phyloP scores from a whole-genome alignment of 2,797 vertebrate genomes.

The Lepilemur septentrionalis region DNA sequence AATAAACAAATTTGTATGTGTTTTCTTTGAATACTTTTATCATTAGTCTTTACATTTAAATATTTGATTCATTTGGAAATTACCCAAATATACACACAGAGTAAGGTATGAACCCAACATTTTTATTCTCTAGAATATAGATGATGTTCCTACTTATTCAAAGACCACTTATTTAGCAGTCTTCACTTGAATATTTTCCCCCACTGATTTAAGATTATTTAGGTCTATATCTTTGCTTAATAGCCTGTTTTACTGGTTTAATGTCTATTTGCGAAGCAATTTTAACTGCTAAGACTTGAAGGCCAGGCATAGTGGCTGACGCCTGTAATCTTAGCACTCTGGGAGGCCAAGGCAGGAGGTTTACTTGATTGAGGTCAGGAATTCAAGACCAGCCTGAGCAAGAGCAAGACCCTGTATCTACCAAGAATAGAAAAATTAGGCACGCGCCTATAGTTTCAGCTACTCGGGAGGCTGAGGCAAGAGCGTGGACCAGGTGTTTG shows the following conservation, averaged over 20 bases:
- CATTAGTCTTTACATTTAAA: constrained; percentile 18
- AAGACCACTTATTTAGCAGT: background rate
- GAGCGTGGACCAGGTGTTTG: no score
- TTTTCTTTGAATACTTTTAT: constrained; percentile 2
- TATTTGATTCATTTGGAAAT: constrained; percentile 1
- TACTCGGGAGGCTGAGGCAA: no score
- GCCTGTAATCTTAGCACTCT: no score
- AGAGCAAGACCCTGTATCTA: no score
- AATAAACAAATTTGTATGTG: background rate
- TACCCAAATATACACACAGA: background rate
- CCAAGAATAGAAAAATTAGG: no score
- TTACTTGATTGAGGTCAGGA: no score
- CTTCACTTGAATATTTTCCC: background rate
- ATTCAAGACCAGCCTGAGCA: no score
- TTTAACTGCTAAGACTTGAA: constrained; percentile 13
- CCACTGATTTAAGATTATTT: background rate
- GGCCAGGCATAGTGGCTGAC: background rate
- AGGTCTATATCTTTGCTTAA: background rate
- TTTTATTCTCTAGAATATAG: background rate
- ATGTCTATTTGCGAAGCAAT: background rate
- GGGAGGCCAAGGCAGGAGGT: no score
- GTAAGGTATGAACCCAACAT: background rate
- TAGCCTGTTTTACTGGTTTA: background rate
- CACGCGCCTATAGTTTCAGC: no score
- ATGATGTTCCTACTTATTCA: background rate